Percentiles rank a stretch among this genome's conserved stretches.
Evolutionary conservation across 2,888 invertebrate genomes (phyloP).

Genomic region (Conistra vaccinii): DNA sequence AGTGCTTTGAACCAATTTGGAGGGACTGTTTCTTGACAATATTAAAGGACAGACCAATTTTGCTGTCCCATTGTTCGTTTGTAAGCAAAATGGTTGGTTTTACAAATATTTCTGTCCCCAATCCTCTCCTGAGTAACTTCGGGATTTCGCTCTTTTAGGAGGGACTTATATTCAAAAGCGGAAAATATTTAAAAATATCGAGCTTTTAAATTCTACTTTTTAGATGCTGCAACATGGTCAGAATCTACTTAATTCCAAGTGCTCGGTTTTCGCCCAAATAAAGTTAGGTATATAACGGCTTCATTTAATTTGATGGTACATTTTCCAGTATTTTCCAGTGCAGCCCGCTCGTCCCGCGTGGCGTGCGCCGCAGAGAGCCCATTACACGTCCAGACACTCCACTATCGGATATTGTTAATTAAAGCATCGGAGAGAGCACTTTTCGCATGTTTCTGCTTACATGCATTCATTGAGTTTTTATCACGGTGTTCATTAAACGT

Average conservation of each 20-base stretch:
- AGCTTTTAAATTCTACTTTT: neutral
- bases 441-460: constrained; percentile 47
- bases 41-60: constrained; percentile 34
- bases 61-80: constrained; percentile 31
- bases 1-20: constrained; percentile 41
- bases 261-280: constrained; percentile 4
- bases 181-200: neutral
- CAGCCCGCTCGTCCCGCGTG: constrained; percentile 17
- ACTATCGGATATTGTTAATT: constrained; percentile 66
- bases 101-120: constrained; percentile 20
- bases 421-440: constrained; percentile 64
- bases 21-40: constrained; percentile 43
- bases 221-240: neutral
- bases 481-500: constrained; percentile 35
- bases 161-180: neutral
- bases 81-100: constrained; percentile 46
- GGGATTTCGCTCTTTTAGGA: neutral
- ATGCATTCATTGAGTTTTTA: constrained; percentile 47
- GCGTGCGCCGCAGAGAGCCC: constrained; percentile 45
- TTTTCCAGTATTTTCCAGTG: constrained; percentile 8
- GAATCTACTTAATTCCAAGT: neutral
- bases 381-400: constrained; percentile 58
- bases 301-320: neutral
- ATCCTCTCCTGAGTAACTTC: constrained; percentile 4
- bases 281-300: neutral